Conservation (phyloP, 1,140 invertebrate genomes). For the Stegodyphus mimosarum region DNA sequence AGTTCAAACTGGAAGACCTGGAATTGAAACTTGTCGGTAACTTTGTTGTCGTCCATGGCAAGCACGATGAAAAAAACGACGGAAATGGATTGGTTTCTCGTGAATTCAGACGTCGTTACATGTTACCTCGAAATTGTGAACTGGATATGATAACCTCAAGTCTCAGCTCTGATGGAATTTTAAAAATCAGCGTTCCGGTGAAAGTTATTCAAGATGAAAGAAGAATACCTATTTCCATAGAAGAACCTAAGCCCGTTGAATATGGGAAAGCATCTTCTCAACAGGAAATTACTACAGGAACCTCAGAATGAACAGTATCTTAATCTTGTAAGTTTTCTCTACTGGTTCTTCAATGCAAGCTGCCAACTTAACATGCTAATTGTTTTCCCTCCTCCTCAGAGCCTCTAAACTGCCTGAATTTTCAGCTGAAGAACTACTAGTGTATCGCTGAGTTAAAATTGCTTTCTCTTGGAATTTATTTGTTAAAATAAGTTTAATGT, state of each 20-base stretch:
- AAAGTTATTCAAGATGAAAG: conserved; percentile 66
- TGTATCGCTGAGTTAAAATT: too few species aligned
- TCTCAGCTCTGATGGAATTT: conserved; percentile 79
- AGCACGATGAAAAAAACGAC: conserved; percentile 84
- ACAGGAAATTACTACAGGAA: too few species aligned
- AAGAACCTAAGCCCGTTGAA: background rate
- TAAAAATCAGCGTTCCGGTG: conserved; percentile 74
- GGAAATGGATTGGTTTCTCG: conserved; percentile 76
- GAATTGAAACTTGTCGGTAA: conserved; percentile 85
- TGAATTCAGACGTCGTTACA: conserved; percentile 76
- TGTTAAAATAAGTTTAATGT: too few species aligned
- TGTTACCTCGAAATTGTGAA: conserved; percentile 74
- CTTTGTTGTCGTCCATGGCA: conserved; percentile 82
- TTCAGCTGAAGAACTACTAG: too few species aligned
- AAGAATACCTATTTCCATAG: conserved; percentile 67
- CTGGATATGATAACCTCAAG: conserved; percentile 75
- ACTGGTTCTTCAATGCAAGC: too few species aligned
- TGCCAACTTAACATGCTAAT: too few species aligned
- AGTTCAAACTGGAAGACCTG: conserved; percentile 86
- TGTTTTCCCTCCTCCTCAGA: too few species aligned
- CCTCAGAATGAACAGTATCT: too few species aligned
- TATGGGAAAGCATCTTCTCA: background rate
- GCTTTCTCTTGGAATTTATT: too few species aligned
- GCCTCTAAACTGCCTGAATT: too few species aligned
- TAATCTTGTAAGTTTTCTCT: too few species aligned